These are phyloP conservation scores for Tanaodytes sp. DNA, from an alignment of 2,888 invertebrate species.

Conservation along the genomic window DNA sequence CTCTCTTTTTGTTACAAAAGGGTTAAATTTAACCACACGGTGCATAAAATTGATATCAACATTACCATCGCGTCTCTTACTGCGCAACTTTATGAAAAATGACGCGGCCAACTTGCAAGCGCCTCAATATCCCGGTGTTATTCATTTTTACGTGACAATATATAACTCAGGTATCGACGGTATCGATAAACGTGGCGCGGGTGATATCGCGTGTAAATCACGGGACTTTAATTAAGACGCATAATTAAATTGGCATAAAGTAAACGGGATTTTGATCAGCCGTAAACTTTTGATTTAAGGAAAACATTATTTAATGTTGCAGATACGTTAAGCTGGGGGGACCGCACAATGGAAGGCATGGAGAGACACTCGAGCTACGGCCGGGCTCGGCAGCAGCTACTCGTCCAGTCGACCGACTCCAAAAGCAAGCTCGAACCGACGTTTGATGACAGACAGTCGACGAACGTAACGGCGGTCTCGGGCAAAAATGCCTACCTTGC, in stretches of 20 bases:
- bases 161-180: too few species aligned
- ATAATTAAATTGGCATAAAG: slow-evolving; percentile 19
- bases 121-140: too few species aligned
- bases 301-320: slow-evolving; percentile 56
- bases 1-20: too few species aligned
- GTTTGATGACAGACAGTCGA: slow-evolving; percentile 67
- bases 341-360: slow-evolving; percentile 66
- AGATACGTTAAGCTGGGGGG: slow-evolving; percentile 71
- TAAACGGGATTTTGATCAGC: too few species aligned
- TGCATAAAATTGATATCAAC: too few species aligned
- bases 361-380: slow-evolving; percentile 66
- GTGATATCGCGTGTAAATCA: slow-evolving; percentile 12
- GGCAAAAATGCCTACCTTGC: slow-evolving; percentile 71
- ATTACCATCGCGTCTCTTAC: too few species aligned
- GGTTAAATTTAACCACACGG: too few species aligned
- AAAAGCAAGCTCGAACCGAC: slow-evolving; percentile 69
- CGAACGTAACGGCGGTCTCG: slow-evolving; percentile 70
- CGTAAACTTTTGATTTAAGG: slow-evolving; percentile 26
- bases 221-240: slow-evolving; percentile 24
- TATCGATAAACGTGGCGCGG: too few species aligned
- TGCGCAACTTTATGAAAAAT: too few species aligned
- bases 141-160: too few species aligned
- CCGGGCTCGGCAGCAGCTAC: slow-evolving; percentile 69
- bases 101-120: too few species aligned
- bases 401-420: slow-evolving; percentile 63